Evolutionary conservation across 2,113 vertebrate species (phyloP).

Genomic region (Ranitomeya imitator): DNA sequence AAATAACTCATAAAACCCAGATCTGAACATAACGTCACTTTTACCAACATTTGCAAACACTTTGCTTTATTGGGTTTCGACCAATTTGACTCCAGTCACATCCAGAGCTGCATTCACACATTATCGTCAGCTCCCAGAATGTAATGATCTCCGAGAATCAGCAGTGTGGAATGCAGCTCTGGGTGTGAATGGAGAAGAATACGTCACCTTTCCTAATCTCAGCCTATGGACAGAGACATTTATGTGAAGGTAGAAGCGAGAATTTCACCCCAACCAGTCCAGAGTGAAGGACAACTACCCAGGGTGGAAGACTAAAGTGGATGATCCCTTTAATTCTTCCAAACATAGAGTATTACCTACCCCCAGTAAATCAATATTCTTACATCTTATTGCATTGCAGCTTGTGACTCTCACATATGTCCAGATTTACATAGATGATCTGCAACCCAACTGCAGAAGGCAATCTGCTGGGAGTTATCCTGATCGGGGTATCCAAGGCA

Average conservation of each 20-base stretch:
- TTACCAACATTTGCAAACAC: background rate
- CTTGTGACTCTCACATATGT: background rate
- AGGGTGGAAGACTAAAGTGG: too few species aligned
- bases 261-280: too few species aligned
- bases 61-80: background rate
- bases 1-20: background rate
- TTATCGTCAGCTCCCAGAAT: background rate
- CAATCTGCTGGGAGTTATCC: constrained; percentile 3
- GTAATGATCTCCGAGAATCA: background rate
- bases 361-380: too few species aligned
- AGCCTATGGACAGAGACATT: too few species aligned
- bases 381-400: background rate
- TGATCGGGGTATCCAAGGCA: constrained; percentile 1
- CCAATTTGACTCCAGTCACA: background rate
- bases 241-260: too few species aligned
- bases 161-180: too few species aligned
- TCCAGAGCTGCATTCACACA: background rate
- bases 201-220: too few species aligned
- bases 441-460: background rate
- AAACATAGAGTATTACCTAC: background rate
- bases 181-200: too few species aligned
- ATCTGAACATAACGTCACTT: background rate
- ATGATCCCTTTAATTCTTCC: background rate
- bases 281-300: too few species aligned
- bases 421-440: constrained; percentile 4